These are phyloP conservation scores for Sebastolobus alascanus DNA, from an alignment of 2,797 vertebrate species.

Conservation along the genomic window DNA sequence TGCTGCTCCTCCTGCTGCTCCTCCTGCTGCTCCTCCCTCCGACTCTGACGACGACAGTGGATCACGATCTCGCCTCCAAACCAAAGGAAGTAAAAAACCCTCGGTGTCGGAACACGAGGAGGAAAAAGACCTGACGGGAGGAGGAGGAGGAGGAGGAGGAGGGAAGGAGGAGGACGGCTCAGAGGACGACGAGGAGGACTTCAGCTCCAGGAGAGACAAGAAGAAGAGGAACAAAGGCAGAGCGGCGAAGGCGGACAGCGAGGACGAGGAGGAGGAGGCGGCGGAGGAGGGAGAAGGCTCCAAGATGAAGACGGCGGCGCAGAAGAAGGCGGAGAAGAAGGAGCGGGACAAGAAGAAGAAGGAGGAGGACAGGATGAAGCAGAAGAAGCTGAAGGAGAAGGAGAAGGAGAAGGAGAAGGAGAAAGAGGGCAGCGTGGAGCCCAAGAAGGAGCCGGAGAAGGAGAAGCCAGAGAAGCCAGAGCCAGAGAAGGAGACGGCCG, in stretches of 20 bases:
- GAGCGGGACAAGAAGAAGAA: constrained; percentile 93
- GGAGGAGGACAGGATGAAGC: constrained; percentile 90
- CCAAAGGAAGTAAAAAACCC: constrained; percentile 82
- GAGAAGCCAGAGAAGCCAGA: constrained; percentile 59
- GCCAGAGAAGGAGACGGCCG: constrained; percentile 44
- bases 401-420: constrained; percentile 62
- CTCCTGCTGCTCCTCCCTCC: constrained; percentile 52
- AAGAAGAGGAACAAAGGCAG: constrained; percentile 89
- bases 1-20: constrained; percentile 45
- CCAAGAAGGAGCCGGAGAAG: constrained; percentile 70
- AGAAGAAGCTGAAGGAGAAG: constrained; percentile 79
- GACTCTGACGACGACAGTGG: constrained; percentile 88
- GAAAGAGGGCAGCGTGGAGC: constrained; percentile 57
- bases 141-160: constrained; percentile 64
- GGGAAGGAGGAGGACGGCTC: constrained; percentile 45
- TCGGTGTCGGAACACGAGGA: constrained; percentile 82
- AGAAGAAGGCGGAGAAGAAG: constrained; percentile 99
- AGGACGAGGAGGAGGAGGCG: constrained; percentile 80
- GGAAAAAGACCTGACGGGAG: constrained; percentile 79
- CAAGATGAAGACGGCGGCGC: constrained; percentile 96
- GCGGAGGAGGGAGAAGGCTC: constrained; percentile 82
- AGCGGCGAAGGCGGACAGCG: constrained; percentile 65
- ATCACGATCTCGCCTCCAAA: constrained; percentile 76
- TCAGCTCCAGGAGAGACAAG: constrained; percentile 81
- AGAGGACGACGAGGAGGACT: constrained; percentile 84